Evolutionary conservation across 23 tunicate genomes (phyloP), one percentile per base, ranked within the genome.

Genomic region (Styela clava): DNA sequence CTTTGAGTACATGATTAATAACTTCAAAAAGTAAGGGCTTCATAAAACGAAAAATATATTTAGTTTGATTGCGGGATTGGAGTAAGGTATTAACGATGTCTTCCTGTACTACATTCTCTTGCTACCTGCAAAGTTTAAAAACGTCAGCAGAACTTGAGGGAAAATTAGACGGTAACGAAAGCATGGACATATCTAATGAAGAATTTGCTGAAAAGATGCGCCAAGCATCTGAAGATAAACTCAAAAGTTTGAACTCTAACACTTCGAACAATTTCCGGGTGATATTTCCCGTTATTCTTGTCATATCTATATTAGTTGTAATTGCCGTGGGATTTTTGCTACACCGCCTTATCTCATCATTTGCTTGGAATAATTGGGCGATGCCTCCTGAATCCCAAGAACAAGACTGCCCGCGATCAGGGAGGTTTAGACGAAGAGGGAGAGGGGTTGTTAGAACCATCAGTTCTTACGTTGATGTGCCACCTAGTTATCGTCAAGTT

Each of bases 401-500:
- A 0, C 35, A 56, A 22, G 63, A 61, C 5, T 44, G 65, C 23
- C 33, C 68, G 24, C 16, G 23, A 31, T 1, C 71, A 31, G 71
- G 35, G 25, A 31, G 64, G 33, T 24, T 62, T 9, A 33, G 31
- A 23, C 29, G 74, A 30, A 19, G 31, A 2, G 27, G 52, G 26
- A 24, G 61, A 31, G 37, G 23, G 9, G 65, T 61, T 22, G 56
- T 67, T 25, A 22, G 30, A 63, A 83, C 86, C 24, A 79, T 83
- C 31, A 73, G 86, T 51, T 35, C 35, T 1, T 73, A 83, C 56
- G 79, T 62, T 16, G 86, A 83, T 61, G 63, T 63, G n/a, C 86
- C 86, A 16, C 86, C 86, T 2, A 83, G 63, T 2, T 83, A 83
- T 35, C 51, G 71, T 7, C 86, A 83, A 83, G 86, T 83, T 31